These are phyloP conservation scores for Nysson spinosus DNA, from an alignment of 2,888 invertebrate species.

Conservation along the genomic window DNA sequence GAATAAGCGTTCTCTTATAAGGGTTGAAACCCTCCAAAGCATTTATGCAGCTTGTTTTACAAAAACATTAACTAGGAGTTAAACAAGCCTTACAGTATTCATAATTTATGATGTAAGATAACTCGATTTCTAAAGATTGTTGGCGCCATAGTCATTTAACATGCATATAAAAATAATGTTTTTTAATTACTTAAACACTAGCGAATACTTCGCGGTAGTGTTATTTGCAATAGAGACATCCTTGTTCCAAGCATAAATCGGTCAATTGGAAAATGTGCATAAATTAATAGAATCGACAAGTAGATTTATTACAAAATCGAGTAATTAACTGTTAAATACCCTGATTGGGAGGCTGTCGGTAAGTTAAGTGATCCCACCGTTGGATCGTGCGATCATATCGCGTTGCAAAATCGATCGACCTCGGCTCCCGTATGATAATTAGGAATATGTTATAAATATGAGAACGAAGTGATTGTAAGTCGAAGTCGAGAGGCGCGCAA, in stretches of 20 bases:
- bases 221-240: background rate
- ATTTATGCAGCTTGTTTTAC: too few relatives aligned
- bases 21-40: too few relatives aligned
- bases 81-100: too few relatives aligned
- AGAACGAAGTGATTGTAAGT: conserved; percentile 70
- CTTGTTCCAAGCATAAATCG: background rate
- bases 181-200: too few relatives aligned
- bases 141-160: too few relatives aligned
- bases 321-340: conserved; percentile 26
- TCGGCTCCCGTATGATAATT: conserved; percentile 73
- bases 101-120: too few relatives aligned
- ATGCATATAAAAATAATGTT: too few relatives aligned
- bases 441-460: conserved; percentile 76
- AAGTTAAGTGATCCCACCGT: conserved; percentile 6
- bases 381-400: conserved; percentile 37
- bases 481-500: conserved; percentile 39
- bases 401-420: conserved; percentile 74
- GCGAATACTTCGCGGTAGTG: too few relatives aligned
- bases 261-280: conserved; percentile 4
- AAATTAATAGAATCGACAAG: background rate
- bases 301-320: conserved; percentile 28
- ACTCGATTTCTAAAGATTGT: too few relatives aligned
- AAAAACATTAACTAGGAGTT: too few relatives aligned
- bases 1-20: too few relatives aligned
- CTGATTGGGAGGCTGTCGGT: conserved; percentile 7